These are phyloP conservation scores for Agraylea sexmaculata DNA, from an alignment of 1,140 invertebrate species.

Conservation along the genomic window DNA sequence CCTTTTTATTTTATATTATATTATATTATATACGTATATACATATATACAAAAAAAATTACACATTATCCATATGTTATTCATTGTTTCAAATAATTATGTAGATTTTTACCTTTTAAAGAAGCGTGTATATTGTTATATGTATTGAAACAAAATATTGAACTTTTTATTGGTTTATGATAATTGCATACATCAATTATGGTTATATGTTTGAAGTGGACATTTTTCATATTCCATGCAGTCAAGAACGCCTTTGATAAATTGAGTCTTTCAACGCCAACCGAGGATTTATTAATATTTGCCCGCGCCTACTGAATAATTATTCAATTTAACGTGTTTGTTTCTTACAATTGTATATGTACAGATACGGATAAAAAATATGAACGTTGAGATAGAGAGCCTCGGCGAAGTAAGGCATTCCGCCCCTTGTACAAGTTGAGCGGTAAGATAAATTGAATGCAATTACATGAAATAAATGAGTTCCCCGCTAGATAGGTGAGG, in stretches of 20 bases:
- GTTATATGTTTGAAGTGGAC: too few relatives aligned
- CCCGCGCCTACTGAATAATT: conserved; percentile 18
- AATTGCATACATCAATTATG: too few relatives aligned
- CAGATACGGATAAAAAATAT: conserved; percentile 14
- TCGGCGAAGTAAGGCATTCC: conserved; percentile 11
- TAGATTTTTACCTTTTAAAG: neutral
- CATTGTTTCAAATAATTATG: too few relatives aligned
- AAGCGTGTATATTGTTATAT: too few relatives aligned
- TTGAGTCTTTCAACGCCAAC: conserved; percentile 5
- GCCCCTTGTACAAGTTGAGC: conserved; percentile 17
- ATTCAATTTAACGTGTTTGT: conserved; percentile 20
- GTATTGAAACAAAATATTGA: too few relatives aligned
- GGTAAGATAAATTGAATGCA: conserved; percentile 22
- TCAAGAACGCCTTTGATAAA: conserved; percentile 13
- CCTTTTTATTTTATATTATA: too few relatives aligned
- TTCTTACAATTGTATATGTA: conserved; percentile 6
- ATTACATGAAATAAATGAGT: conserved; percentile 22
- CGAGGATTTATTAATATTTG: too few relatives aligned
- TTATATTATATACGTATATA: too few relatives aligned
- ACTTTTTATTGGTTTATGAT: too few relatives aligned
- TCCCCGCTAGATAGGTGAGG: conserved; percentile 4
- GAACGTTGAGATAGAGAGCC: conserved; percentile 12
- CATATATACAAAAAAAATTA: too few relatives aligned
- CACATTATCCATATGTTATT: too few relatives aligned
- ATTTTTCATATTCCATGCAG: conserved; percentile 6